Evolutionary conservation across 2,888 invertebrate genomes (phyloP).

Genomic region (Graphium colonna): DNA sequence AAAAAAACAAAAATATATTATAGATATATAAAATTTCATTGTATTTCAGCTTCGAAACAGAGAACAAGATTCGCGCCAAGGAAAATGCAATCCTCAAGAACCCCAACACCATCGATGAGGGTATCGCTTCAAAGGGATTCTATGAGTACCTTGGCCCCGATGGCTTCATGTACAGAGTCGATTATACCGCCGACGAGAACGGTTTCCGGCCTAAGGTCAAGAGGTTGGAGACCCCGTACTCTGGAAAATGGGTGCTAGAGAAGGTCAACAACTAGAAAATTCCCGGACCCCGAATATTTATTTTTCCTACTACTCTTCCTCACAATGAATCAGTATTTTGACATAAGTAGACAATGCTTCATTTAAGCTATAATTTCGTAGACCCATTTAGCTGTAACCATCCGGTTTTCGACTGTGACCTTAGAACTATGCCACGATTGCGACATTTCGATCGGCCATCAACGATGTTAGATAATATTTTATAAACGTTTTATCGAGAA

Average conservation of each 20-base stretch:
- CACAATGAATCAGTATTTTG: conserved; percentile 64
- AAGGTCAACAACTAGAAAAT: conserved; percentile 60
- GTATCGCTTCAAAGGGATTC: conserved; percentile 72
- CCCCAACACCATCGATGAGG: conserved; percentile 70
- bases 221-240: conserved; percentile 70
- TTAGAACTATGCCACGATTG: conserved; percentile 47
- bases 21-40: not conserved
- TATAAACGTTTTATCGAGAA: conserved; percentile 22
- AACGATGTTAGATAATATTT: conserved; percentile 30
- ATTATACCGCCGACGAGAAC: conserved; percentile 76
- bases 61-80: conserved; percentile 76
- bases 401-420: conserved; percentile 17
- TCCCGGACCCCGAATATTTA: conserved; percentile 30
- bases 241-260: conserved; percentile 72
- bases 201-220: conserved; percentile 71
- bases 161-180: conserved; percentile 74
- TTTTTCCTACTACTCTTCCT: conserved; percentile 39
- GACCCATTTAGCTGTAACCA: conserved; percentile 29
- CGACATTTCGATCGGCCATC: conserved; percentile 51
- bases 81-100: conserved; percentile 75
- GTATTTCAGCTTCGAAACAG: conserved; percentile 70
- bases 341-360: conserved; percentile 46
- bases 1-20: not conserved
- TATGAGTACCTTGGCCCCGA: conserved; percentile 78
- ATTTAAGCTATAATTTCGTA: conserved; percentile 25